Base-by-base conservation (phyloP, 2,113 vertebrate species). In the Platysternon megacephalum region DNA sequence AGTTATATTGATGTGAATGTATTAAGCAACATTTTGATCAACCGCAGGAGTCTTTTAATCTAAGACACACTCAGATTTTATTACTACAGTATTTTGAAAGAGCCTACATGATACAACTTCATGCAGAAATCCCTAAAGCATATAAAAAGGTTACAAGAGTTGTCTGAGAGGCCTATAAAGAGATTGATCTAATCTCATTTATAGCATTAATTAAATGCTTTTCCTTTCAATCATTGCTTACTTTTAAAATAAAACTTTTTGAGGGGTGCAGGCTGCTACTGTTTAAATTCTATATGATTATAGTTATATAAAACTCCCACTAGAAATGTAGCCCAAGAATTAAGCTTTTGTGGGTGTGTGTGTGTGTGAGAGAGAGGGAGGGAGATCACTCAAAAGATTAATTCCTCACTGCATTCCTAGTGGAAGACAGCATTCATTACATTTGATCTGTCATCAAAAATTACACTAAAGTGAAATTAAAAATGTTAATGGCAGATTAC, bases 401-500 rank as follows among this genome's bases (percentile, higher is more conserved):
- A 21, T n/a, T n/a, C 65, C 35, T 39, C 65, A 39, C 32, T 65
- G 32, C 16, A 65, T 65, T n/a, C 8, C 32, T 24, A 56, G 24
- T 35, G 49, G 55, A 35, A 82, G 79, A 83, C n/a, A 35, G 53
- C 76, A 82, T 76, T 87, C 68, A 92, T 92, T 79, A 13, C 39
- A 11, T 89, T 89, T 92, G 24, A 32, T 88, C 85, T 90, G 88
- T 78, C 52, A 91, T 13, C 72, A 86, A 85, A 93, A 93, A 49
- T 53, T 78, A 85, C 68, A 61, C 6, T 58, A 79, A 85, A 82
- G 84, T 46, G 16, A 42, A 78, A 74, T 39, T 89, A 93, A 88
- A 84, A 93, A 92, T 42, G n/a, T 79, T 85, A 92, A 91, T 26
- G 85, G 76, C 85, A 85, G 83, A 79, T 76, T 87, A 90, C 42